Conservation (phyloP, 2,888 invertebrate genomes). For the Steinernema hermaphroditum region DNA sequence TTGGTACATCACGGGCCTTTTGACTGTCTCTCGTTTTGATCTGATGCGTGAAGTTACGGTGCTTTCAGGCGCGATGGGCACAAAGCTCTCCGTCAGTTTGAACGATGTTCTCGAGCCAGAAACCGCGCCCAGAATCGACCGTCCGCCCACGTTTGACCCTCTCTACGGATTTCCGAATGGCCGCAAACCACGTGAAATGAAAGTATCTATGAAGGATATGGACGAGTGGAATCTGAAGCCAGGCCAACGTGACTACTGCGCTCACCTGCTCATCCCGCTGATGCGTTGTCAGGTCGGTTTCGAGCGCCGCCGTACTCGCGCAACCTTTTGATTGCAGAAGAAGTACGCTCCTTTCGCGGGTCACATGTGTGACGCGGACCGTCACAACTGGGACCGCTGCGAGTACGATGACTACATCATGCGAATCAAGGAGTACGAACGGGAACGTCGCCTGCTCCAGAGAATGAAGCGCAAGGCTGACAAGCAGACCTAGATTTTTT, state of each 20-base stretch:
- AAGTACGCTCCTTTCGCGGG: constrained; percentile 61
- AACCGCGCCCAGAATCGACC: constrained; percentile 58
- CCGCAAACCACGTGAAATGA: constrained; percentile 52
- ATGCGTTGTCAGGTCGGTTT: constrained; percentile 57
- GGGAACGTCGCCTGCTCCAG: constrained; percentile 61
- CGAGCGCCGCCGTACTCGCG: neutral
- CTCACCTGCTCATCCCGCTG: constrained; percentile 58
- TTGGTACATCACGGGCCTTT: too few species aligned
- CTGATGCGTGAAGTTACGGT: too few species aligned
- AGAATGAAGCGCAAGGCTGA: constrained; percentile 59
- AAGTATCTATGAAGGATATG: constrained; percentile 47
- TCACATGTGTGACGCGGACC: constrained; percentile 55
- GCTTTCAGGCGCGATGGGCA: constrained; percentile 52
- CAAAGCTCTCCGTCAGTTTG: constrained; percentile 57
- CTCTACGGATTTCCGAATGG: constrained; percentile 63
- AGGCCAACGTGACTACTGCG: constrained; percentile 64
- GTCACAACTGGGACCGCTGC: constrained; percentile 61
- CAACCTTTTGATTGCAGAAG: constrained; percentile 41
- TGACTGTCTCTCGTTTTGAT: too few species aligned
- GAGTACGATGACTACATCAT: constrained; percentile 63
- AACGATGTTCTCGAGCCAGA: constrained; percentile 59
- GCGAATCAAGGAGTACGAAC: constrained; percentile 66
- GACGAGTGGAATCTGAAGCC: constrained; percentile 58
- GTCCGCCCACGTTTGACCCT: constrained; percentile 66
- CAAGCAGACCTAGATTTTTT: neutral